phyloP scores from a whole-genome alignment of 2,113 vertebrate species.

The Saguinus imperator region DNA sequence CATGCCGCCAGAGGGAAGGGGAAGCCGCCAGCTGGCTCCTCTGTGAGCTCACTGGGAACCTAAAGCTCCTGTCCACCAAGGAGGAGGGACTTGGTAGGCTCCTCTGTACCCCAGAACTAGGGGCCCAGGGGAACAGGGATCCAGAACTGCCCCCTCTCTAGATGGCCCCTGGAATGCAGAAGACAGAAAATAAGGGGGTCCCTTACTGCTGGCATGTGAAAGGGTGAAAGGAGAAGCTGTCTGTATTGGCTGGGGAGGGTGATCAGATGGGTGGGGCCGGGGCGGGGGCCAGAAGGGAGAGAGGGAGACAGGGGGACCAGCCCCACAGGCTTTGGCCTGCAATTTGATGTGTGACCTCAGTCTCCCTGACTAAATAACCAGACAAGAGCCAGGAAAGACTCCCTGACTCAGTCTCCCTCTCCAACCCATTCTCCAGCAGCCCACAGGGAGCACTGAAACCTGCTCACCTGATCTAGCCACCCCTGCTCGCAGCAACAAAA shows the following conservation, averaged over 20 bases:
- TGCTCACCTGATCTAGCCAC: background rate
- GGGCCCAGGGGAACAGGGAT: background rate
- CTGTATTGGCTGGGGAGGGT: background rate
- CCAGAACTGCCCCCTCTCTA: background rate
- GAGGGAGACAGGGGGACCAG: background rate
- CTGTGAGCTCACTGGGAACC: background rate
- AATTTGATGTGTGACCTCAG: background rate
- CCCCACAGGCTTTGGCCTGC: background rate
- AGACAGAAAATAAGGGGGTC: background rate
- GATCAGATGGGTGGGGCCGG: background rate
- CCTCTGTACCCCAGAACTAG: background rate
- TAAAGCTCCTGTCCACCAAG: background rate
- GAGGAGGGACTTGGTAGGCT: background rate
- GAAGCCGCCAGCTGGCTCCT: no score
- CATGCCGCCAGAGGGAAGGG: background rate
- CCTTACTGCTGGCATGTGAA: background rate
- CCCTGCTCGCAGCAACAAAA: background rate
- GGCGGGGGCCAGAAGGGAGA: background rate
- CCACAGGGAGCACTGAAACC: background rate
- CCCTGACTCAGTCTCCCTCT: background rate
- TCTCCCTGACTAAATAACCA: background rate
- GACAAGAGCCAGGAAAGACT: background rate
- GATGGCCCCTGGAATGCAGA: background rate
- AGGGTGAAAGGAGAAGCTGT: constrained; percentile 47
- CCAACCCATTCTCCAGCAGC: background rate